These are phyloP conservation scores for Labia minor DNA, from an alignment of 2,888 invertebrate genomes.

Conservation along the genomic window DNA sequence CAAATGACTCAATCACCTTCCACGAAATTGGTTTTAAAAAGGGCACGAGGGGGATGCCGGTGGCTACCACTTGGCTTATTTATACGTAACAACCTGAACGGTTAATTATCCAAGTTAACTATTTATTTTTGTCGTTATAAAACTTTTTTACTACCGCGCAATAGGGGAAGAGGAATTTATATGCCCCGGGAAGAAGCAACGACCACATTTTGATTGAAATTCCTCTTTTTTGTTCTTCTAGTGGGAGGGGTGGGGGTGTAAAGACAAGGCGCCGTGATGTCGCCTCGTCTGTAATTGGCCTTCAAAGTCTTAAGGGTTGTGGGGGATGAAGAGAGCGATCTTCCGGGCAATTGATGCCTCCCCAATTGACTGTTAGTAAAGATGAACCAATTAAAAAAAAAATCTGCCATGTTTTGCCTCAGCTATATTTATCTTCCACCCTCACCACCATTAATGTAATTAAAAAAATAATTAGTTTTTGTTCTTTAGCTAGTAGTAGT, in stretches of 20 bases:
- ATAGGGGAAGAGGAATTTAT: background rate
- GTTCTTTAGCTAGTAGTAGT: background rate
- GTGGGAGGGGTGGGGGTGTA: background rate
- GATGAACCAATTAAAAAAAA: constrained; percentile 4
- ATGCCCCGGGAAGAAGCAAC: background rate
- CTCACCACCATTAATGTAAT: background rate
- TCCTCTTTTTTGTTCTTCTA: background rate
- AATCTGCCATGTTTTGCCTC: background rate
- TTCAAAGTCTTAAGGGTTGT: background rate
- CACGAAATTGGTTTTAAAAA: constrained; percentile 13
- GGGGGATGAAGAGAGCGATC: background rate
- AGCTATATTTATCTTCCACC: background rate
- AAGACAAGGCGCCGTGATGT: constrained; percentile 1
- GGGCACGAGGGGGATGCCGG: background rate
- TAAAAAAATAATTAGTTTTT: constrained; percentile 13
- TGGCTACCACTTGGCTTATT: background rate
- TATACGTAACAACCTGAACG: constrained; percentile 13
- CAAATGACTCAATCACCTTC: constrained; percentile 7
- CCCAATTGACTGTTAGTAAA: constrained; percentile 8
- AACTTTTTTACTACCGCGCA: background rate
- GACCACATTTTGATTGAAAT: constrained; percentile 13
- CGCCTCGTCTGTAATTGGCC: constrained; percentile 6
- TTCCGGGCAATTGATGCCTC: constrained; percentile 13
- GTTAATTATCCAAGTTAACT: constrained; percentile 7
- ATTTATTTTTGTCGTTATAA: constrained; percentile 2